These are phyloP conservation scores for Prionailurus viverrinus DNA, from an alignment of 2,113 vertebrate genomes.

Conservation along the genomic window DNA sequence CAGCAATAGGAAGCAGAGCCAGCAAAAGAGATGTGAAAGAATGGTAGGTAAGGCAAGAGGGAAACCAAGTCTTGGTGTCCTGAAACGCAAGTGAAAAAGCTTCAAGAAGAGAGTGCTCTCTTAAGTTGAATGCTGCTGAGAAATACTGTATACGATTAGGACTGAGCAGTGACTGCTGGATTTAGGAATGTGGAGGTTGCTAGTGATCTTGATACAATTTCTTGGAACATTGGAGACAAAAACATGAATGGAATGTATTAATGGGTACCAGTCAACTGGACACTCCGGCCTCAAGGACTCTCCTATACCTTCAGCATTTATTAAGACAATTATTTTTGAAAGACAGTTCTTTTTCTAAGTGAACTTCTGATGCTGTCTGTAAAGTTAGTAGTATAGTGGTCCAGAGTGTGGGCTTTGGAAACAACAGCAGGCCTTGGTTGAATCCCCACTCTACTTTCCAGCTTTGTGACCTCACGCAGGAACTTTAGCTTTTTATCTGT, in stretches of 20 bases:
- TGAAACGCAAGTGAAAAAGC: background rate
- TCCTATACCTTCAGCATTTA: background rate
- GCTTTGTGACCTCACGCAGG: background rate
- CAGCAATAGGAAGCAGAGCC: background rate
- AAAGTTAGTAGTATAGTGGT: background rate
- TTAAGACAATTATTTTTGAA: background rate
- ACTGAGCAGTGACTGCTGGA: background rate
- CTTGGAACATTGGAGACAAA: background rate
- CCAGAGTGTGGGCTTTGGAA: background rate
- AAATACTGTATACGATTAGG: background rate
- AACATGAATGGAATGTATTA: background rate
- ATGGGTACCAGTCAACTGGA: background rate
- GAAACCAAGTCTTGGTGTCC: background rate
- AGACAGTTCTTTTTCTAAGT: background rate
- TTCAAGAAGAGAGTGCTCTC: background rate
- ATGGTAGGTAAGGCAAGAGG: background rate
- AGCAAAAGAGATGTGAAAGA: background rate
- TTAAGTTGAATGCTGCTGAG: background rate
- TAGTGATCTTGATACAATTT: background rate
- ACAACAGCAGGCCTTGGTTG: background rate
- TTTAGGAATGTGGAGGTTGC: background rate
- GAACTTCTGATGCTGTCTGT: background rate
- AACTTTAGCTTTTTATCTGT: slow-evolving; percentile 21
- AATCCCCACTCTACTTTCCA: background rate
- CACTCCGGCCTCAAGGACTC: background rate